Evolutionary conservation across 2,888 invertebrate species (phyloP).

Genomic region (Tenthredo scrophulariae): DNA sequence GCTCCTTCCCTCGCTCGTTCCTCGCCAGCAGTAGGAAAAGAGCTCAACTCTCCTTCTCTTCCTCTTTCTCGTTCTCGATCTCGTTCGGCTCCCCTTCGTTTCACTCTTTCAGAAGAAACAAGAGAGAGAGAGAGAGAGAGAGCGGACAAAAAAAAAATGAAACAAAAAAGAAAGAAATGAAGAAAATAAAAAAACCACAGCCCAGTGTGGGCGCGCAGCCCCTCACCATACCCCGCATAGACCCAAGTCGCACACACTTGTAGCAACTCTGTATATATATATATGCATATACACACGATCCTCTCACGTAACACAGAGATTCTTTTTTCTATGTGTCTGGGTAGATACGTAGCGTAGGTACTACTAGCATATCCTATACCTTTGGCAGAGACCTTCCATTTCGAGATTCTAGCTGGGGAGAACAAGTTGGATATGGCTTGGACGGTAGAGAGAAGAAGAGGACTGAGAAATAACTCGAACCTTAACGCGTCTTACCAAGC

Average conservation of each 20-base stretch:
- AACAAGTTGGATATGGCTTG: not conserved
- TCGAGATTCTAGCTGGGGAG: constrained; percentile 29
- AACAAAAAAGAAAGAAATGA: not conserved
- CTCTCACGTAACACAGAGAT: not conserved
- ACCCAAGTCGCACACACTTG: constrained; percentile 32
- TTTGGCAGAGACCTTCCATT: constrained; percentile 47
- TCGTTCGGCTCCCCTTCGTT: constrained; percentile 55
- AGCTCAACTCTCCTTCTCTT: constrained; percentile 60
- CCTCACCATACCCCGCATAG: constrained; percentile 22
- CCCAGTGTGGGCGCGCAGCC: constrained; percentile 75
- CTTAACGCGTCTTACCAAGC: constrained; percentile 50
- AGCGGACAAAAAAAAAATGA: not conserved
- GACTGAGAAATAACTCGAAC: constrained; percentile 37
- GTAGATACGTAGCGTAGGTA: not conserved
- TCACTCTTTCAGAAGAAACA: constrained; percentile 60
- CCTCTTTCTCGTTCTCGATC: constrained; percentile 64
- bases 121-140: not conserved
- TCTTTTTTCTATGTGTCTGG: not conserved
- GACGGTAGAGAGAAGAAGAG: constrained; percentile 15
- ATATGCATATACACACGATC: not conserved
- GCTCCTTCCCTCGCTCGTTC: constrained; percentile 43
- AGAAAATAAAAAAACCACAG: constrained; percentile 70
- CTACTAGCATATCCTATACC: not conserved
- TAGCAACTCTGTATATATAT: not conserved
- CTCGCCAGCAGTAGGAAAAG: constrained; percentile 24